phyloP scores from a whole-genome alignment of 2,113 vertebrate genomes.

The Microtus pennsylvanicus region DNA sequence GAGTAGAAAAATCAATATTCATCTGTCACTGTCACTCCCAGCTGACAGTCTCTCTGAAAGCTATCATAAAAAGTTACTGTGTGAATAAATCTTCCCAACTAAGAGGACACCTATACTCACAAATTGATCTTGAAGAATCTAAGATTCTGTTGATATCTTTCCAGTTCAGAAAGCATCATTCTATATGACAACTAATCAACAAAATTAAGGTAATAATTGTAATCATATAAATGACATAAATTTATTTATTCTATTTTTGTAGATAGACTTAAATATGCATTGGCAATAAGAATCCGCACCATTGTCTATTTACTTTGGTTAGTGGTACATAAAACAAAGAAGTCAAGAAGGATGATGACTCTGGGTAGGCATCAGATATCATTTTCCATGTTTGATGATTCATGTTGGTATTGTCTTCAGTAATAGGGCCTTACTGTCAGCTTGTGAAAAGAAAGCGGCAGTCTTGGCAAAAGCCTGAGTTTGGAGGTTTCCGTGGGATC shows the following conservation, averaged over 20 bases:
- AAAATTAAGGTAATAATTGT: conserved; percentile 24
- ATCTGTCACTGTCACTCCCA: neutral
- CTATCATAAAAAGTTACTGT: neutral
- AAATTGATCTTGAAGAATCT: neutral
- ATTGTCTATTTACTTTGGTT: neutral
- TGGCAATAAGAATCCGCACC: neutral
- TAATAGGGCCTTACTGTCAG: neutral
- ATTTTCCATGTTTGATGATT: neutral
- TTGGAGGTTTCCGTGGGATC: neutral
- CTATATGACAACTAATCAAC: neutral
- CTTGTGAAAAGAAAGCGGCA: neutral
- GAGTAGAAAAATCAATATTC: conserved; percentile 12
- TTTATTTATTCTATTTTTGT: neutral
- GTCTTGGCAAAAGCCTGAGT: neutral
- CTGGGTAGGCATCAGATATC: neutral
- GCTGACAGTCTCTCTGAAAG: neutral
- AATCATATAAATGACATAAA: neutral
- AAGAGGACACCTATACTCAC: neutral
- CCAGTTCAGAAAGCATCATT: neutral
- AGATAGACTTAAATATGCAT: neutral
- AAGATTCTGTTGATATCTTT: neutral
- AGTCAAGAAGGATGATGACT: neutral
- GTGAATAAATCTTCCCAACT: neutral
- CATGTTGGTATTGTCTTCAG: neutral
- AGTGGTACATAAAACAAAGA: neutral